Percentiles rank a stretch among this genome's conserved stretches.
Evolutionary conservation across 2,797 vertebrate genomes (phyloP).

Genomic region (Nannoperca australis): DNA sequence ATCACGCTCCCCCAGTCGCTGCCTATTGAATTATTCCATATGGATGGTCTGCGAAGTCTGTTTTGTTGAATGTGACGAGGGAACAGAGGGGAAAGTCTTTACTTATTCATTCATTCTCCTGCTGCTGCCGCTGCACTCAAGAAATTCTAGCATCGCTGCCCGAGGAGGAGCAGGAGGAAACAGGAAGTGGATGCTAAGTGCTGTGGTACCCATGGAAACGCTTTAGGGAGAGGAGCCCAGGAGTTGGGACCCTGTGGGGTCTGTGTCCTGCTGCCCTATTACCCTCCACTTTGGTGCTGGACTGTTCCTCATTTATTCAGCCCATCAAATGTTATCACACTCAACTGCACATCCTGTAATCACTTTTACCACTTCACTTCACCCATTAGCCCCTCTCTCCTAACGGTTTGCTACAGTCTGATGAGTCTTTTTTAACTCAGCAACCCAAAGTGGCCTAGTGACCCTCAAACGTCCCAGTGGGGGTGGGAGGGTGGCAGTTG

Average conservation of each 20-base stretch:
- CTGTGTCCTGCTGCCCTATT: conserved; percentile 15
- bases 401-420: conserved; percentile 27
- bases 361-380: conserved; percentile 51
- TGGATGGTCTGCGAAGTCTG: conserved; percentile 56
- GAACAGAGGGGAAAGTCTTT: conserved; percentile 66
- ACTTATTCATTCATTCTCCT: conserved; percentile 74
- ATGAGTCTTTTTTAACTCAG: conserved; percentile 44
- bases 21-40: conserved; percentile 68
- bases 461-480: conserved; percentile 46
- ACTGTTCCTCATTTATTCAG: conserved; percentile 28
- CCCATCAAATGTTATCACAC: conserved; percentile 36
- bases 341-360: conserved; percentile 53
- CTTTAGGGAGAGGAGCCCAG: conserved; percentile 35
- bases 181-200: conserved; percentile 75
- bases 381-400: conserved; percentile 19
- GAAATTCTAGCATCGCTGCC: conserved; percentile 35
- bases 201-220: conserved; percentile 63
- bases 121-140: conserved; percentile 61
- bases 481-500: conserved; percentile 13
- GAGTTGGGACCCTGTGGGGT: conserved; percentile 28
- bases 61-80: conserved; percentile 50
- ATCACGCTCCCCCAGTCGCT: conserved; percentile 31
- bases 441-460: conserved; percentile 39
- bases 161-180: conserved; percentile 58
- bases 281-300: conserved; percentile 29